phyloP scores from a whole-genome alignment of 2,888 invertebrate species.

The Patella pellucida region DNA sequence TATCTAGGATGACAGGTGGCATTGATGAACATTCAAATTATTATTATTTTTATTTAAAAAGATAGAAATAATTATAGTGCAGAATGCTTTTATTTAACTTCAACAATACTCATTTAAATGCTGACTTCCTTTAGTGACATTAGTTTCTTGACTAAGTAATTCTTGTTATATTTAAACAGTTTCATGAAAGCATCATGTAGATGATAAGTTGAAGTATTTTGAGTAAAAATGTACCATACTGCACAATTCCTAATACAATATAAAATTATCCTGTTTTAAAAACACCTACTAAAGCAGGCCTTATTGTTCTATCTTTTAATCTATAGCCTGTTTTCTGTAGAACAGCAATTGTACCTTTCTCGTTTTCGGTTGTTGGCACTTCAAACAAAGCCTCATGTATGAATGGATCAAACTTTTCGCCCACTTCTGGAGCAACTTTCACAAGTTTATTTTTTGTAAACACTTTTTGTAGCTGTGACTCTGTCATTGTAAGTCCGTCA shows the following conservation, averaged over 20 bases:
- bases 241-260: background rate
- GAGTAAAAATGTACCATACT: too few species aligned
- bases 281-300: slow-evolving; percentile 97
- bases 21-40: too few species aligned
- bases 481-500: slow-evolving; percentile 91
- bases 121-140: too few species aligned
- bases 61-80: too few species aligned
- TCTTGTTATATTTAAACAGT: too few species aligned
- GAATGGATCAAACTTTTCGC: slow-evolving; percentile 97
- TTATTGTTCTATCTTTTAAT: slow-evolving; percentile 90
- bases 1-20: too few species aligned
- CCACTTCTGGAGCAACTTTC: slow-evolving; percentile 84
- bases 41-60: too few species aligned
- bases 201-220: too few species aligned
- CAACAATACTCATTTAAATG: too few species aligned
- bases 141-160: too few species aligned
- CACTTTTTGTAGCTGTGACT: slow-evolving; percentile 85
- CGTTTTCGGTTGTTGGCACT: slow-evolving; percentile 77
- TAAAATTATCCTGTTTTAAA: slow-evolving; percentile 48
- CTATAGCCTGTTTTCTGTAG: slow-evolving; percentile 97
- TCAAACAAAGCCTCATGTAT: slow-evolving; percentile 96
- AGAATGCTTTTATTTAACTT: too few species aligned
- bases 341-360: slow-evolving; percentile 88
- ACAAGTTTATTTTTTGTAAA: slow-evolving; percentile 92
- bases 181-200: too few species aligned